Conservation (phyloP, 2,113 vertebrate species). For the Mystacornis crossleyi region DNA sequence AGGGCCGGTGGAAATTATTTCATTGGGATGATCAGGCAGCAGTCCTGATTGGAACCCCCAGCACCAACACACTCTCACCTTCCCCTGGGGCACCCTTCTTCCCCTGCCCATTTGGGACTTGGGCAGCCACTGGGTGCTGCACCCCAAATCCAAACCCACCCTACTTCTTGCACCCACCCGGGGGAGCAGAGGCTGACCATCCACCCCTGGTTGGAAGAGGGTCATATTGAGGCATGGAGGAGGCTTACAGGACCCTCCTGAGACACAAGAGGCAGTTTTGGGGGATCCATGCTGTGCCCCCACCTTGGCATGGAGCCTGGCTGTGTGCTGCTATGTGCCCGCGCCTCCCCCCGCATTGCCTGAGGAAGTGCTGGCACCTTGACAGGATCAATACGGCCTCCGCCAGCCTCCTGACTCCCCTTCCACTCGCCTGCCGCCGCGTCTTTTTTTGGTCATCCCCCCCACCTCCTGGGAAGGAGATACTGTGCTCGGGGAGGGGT, state of each 20-base stretch:
- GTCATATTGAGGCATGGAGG: fast-evolving
- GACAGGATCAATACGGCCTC: slow-evolving; percentile 49
- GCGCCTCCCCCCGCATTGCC: fast-evolving
- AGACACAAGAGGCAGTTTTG: fast-evolving
- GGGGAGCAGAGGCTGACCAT: background rate
- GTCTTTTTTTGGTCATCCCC: background rate
- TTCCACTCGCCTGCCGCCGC: background rate
- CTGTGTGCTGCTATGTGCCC: background rate
- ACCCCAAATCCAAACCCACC: background rate
- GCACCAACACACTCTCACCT: background rate
- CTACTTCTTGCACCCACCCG: background rate
- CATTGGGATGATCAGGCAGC: background rate
- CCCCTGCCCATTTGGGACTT: background rate
- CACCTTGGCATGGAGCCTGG: background rate
- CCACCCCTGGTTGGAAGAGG: background rate
- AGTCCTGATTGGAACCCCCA: background rate
- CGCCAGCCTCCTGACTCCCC: background rate
- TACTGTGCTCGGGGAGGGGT: background rate
- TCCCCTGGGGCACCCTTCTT: background rate
- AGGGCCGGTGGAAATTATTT: background rate
- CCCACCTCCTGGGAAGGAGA: background rate
- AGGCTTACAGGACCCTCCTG: background rate
- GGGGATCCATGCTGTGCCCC: background rate
- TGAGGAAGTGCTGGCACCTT: slow-evolving; percentile 25
- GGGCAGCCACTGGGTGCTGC: background rate